Evolutionary conservation across 2,113 vertebrate genomes (phyloP).

Genomic region (Alosa alosa): DNA sequence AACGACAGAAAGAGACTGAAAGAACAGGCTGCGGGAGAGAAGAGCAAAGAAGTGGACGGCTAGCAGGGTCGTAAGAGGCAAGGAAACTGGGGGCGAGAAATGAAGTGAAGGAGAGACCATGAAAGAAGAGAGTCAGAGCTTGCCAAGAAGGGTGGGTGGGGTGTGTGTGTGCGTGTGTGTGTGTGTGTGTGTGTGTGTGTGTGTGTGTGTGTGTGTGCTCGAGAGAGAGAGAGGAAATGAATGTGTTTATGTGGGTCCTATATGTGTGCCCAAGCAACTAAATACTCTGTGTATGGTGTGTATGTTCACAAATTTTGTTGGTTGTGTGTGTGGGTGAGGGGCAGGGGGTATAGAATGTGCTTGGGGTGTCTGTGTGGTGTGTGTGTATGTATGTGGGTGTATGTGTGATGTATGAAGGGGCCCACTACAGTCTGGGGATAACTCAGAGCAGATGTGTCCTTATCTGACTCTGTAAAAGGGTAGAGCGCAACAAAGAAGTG

Average conservation of each 20-base stretch:
- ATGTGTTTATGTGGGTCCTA: not conserved
- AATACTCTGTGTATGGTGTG: not conserved
- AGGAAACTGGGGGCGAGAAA: not conserved
- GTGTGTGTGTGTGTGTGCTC: not conserved
- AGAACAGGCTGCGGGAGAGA: not conserved
- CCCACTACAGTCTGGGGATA: conserved; percentile 22
- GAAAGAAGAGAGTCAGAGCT: not conserved
- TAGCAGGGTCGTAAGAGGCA: not conserved
- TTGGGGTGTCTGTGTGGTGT: not conserved
- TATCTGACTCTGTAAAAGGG: conserved; percentile 25
- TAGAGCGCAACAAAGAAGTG: conserved; percentile 4
- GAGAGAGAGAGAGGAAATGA: not conserved
- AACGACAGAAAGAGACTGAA: not conserved
- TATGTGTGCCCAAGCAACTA: not conserved
- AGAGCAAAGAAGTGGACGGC: not conserved
- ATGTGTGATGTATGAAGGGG: conserved; percentile 2
- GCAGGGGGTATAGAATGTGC: not conserved
- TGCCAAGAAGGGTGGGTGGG: not conserved
- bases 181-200: not conserved
- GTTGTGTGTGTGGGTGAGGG: not conserved
- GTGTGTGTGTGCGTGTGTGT: not conserved
- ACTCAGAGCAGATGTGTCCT: conserved; percentile 34
- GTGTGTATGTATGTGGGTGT: not conserved
- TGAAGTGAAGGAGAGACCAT: not conserved
- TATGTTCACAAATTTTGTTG: not conserved